Conservation (phyloP, 2,888 invertebrate genomes). For the Cephus nigrinus region DNA sequence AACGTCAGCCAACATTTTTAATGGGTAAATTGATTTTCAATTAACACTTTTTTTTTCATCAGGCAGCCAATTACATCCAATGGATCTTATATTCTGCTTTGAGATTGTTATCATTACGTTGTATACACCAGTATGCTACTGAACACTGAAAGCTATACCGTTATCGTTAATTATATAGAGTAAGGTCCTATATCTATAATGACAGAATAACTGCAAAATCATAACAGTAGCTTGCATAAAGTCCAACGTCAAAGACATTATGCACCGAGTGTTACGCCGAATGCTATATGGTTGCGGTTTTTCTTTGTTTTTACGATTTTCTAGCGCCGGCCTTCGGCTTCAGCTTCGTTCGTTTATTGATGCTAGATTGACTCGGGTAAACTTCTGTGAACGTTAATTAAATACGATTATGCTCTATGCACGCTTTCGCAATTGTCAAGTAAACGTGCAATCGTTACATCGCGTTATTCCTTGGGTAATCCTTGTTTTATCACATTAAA, state of each 20-base stretch:
- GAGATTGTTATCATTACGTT: background rate
- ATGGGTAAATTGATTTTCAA: no score
- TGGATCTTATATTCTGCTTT: no score
- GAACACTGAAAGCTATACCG: background rate
- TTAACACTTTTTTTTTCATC: no score
- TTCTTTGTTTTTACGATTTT: background rate
- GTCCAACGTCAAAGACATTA: background rate
- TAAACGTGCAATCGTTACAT: background rate
- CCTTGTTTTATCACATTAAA: no score
- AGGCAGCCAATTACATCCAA: no score
- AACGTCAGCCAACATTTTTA: no score
- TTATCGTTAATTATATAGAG: constrained; percentile 4
- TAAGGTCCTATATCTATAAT: constrained; percentile 43
- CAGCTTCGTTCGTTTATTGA: background rate
- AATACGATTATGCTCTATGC: background rate
- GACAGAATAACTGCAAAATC: constrained; percentile 45
- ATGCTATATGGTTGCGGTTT: background rate
- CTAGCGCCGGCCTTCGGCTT: background rate
- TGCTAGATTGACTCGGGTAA: background rate
- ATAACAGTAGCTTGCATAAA: constrained; percentile 27
- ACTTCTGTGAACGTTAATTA: background rate
- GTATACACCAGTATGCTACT: background rate
- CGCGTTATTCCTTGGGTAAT: background rate
- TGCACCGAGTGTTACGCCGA: background rate
- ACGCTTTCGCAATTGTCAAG: background rate